These are phyloP conservation scores for Hippocampus kuda DNA, from an alignment of 2,797 vertebrate species.

Conservation along the genomic window DNA sequence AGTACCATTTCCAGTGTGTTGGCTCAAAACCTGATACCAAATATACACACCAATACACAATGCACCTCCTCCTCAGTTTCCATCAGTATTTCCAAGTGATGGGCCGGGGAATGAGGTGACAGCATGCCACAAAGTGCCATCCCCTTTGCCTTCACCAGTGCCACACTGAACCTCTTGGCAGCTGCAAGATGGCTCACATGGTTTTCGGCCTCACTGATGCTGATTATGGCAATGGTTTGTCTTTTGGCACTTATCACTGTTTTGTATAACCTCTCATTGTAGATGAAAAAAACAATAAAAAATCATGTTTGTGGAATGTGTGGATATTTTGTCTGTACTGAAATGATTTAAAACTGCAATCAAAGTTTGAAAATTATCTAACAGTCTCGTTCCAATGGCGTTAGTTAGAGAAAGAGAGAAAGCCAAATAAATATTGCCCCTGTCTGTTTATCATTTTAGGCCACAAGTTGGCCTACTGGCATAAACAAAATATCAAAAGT, in stretches of 20 bases:
- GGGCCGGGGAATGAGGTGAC: conserved; percentile 29
- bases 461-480: neutral
- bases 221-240: conserved; percentile 18
- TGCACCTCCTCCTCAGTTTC: conserved; percentile 22
- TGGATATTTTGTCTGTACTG: neutral
- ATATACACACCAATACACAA: conserved; percentile 43
- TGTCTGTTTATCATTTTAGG: neutral
- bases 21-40: conserved; percentile 39
- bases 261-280: conserved; percentile 27
- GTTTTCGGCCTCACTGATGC: conserved; percentile 38
- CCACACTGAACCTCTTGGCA: conserved; percentile 39
- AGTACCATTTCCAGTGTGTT: conserved; percentile 30
- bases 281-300: conserved; percentile 16
- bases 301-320: conserved; percentile 20
- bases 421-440: neutral
- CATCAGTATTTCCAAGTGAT: conserved; percentile 28
- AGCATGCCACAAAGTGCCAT: conserved; percentile 40
- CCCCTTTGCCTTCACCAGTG: conserved; percentile 33
- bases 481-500: neutral
- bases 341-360: no score
- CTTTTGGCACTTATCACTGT: conserved; percentile 33
- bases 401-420: neutral
- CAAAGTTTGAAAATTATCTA: no score
- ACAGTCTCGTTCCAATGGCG: neutral
- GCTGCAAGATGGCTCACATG: conserved; percentile 19